Evolutionary conservation across 2,888 invertebrate species (phyloP).

Genomic region (Chromoteleia sp.): DNA sequence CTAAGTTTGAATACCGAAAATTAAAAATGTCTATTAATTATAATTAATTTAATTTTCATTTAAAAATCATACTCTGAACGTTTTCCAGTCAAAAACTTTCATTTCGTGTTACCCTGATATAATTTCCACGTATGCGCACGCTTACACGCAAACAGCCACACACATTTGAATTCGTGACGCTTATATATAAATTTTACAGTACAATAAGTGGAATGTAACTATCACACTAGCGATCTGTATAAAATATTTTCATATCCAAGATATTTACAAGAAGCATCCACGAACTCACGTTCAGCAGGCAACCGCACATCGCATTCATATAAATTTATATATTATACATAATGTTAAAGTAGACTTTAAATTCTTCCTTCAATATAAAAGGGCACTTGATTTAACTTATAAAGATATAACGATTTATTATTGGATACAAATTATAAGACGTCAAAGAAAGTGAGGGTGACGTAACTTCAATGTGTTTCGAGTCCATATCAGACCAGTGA

Average conservation of each 20-base stretch:
- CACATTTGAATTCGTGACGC: conserved; percentile 71
- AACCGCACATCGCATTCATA: conserved; percentile 63
- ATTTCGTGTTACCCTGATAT: conserved; percentile 52
- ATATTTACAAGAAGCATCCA: conserved; percentile 76
- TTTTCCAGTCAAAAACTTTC: conserved; percentile 12
- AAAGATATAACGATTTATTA: conserved; percentile 71
- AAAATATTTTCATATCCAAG: conserved; percentile 82
- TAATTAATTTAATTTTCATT: not conserved
- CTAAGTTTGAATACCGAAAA: too few species aligned
- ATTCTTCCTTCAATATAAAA: conserved; percentile 79
- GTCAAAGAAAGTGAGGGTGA: conserved; percentile 42
- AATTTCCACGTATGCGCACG: conserved; percentile 30
- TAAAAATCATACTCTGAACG: not conserved
- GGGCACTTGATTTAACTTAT: conserved; percentile 81
- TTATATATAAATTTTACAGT: conserved; percentile 73
- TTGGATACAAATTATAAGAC: conserved; percentile 64
- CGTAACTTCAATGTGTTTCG: conserved; percentile 33
- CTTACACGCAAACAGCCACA: conserved; percentile 58
- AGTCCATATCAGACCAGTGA: conserved; percentile 37
- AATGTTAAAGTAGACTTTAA: conserved; percentile 72
- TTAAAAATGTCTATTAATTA: too few species aligned
- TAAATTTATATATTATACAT: conserved; percentile 75
- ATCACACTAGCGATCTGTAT: conserved; percentile 81
- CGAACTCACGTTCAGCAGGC: conserved; percentile 46
- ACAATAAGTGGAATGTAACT: conserved; percentile 75